Evolutionary conservation across 2,888 invertebrate species (phyloP).

Genomic region (Dicycla oo): DNA sequence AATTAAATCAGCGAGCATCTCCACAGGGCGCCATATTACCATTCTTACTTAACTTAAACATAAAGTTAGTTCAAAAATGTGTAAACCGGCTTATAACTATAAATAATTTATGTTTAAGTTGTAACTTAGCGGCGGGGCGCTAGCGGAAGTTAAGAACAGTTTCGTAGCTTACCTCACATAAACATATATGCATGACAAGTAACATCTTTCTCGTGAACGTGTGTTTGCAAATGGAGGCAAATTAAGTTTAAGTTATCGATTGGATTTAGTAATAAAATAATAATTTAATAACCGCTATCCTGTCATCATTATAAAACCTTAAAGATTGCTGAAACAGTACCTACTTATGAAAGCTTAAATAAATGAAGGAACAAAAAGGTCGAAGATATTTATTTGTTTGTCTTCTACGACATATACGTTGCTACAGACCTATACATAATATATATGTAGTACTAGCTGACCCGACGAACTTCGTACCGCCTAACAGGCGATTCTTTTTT

Average conservation of each 20-base stretch:
- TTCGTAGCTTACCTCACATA: constrained; percentile 48
- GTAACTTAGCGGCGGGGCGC: constrained; percentile 70
- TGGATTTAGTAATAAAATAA: constrained; percentile 12
- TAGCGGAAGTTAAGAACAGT: constrained; percentile 63
- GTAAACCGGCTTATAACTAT: constrained; percentile 68
- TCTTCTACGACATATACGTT: not conserved
- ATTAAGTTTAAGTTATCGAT: constrained; percentile 36
- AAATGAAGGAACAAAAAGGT: not conserved
- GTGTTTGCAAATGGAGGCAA: constrained; percentile 45
- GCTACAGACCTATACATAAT: not conserved
- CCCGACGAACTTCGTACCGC: no score
- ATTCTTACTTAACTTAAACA: constrained; percentile 58
- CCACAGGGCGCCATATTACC: constrained; percentile 56
- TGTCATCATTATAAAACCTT: not conserved
- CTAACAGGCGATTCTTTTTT: no score
- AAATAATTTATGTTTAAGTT: constrained; percentile 69
- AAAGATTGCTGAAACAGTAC: no score
- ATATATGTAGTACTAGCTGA: no score
- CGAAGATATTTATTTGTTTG: not conserved
- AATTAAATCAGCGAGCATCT: constrained; percentile 54
- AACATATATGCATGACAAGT: constrained; percentile 39
- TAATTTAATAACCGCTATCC: not conserved
- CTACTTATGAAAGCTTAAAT: not conserved
- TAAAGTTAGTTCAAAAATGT: constrained; percentile 58
- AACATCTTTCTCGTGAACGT: constrained; percentile 52